Base-by-base conservation (phyloP, 1,140 invertebrate species). In the Lineus longissimus region DNA sequence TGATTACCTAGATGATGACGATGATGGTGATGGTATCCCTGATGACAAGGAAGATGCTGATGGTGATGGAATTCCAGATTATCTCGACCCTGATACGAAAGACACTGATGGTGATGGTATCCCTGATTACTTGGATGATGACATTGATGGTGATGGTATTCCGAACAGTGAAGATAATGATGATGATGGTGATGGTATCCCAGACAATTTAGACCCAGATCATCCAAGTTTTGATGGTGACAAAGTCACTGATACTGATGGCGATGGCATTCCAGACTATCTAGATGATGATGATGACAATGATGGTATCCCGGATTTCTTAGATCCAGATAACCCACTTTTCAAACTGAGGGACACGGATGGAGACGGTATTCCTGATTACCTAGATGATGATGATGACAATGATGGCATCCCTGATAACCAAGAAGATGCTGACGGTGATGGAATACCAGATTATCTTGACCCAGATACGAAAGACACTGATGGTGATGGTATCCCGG, bases 111-210 rank as follows among this genome's bases (percentile, higher is more conserved):
- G 67, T 2, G 70, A 75, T 62, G 73, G 74, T 17, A 73, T 76
- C 19, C 69, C 66, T 0, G 70, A 76, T 58, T 54, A 69, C 36
- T 61, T 68, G 30, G 58, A 73, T 63, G 22, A 67, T 67, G 72
- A 76, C 43, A 61, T 60, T 57, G 72, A 76, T 63, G 75, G 72
- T 17, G 72, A 76, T 65, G 72, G 71, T 25, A 72, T 76, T 54
- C 73, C 73, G 4, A 73, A 76, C 65, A 25, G 71, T 69, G 22
- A 59, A 41, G 68, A 77, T 56, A 63, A 73, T 63, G 72, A 77
- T 62, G 68, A 67, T 58, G 73, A 78, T 66, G 69, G 67, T 33
- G 77, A 80, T 67, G 78, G 77, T 9, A 74, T 79, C 40, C 75
- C 75, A 2, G 76, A 79, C 55, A 23, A 66, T 63, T 15, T 68